Evolutionary conservation across 2,888 invertebrate genomes (phyloP).

Genomic region (Prostheceraeus crozeri): DNA sequence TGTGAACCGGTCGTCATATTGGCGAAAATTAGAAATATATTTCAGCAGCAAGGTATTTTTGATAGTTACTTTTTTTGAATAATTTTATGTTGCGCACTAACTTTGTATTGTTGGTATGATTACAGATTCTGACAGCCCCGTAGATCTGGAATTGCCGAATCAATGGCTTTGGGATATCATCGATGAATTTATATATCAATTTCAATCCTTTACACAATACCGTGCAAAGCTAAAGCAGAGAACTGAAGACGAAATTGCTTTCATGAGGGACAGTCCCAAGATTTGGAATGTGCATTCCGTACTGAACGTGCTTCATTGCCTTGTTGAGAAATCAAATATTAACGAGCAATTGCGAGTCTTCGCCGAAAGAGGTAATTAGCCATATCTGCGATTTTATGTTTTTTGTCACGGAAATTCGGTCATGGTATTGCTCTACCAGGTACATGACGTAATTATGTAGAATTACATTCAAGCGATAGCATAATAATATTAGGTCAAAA

Average conservation of each 20-base stretch:
- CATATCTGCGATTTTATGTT: conserved; percentile 4
- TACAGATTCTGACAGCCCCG: conserved; percentile 69
- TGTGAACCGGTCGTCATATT: too few species aligned
- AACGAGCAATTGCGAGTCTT: conserved; percentile 86
- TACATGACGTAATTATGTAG: too few species aligned
- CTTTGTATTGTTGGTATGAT: too few species aligned
- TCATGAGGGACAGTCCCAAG: conserved; percentile 69
- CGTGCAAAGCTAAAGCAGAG: conserved; percentile 65
- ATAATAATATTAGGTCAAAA: too few species aligned
- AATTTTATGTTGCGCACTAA: too few species aligned
- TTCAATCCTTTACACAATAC: conserved; percentile 66
- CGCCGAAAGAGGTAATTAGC: conserved; percentile 56
- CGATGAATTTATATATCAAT: conserved; percentile 90
- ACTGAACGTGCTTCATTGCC: conserved; percentile 88
- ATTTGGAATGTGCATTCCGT: conserved; percentile 96
- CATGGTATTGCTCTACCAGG: conserved; percentile 12
- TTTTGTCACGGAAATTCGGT: background rate
- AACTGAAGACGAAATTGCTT: conserved; percentile 59
- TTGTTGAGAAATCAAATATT: conserved; percentile 95
- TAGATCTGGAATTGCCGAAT: conserved; percentile 76
- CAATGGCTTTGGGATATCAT: conserved; percentile 99
- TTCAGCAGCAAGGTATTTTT: too few species aligned
- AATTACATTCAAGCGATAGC: too few species aligned
- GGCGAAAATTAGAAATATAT: too few species aligned
- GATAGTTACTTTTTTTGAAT: too few species aligned